Conservation (phyloP, 2,888 invertebrate species). For the Syritta pipiens region DNA sequence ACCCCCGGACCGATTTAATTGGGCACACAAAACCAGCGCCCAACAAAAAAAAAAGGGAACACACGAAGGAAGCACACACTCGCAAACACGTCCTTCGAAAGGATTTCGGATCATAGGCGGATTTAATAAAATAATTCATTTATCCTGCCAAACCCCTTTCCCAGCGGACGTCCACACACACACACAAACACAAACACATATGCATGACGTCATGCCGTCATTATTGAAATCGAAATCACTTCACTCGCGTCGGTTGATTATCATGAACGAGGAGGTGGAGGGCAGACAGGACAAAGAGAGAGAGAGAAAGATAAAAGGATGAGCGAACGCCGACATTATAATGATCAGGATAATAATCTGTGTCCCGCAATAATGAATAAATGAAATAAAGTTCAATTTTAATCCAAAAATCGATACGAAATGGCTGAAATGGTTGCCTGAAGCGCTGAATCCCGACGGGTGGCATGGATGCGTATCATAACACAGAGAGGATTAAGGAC, state of each 20-base stretch:
- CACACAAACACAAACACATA: neutral
- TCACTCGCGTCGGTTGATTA: constrained; percentile 20
- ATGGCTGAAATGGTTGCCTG: too few species aligned
- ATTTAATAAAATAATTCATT: constrained; percentile 64
- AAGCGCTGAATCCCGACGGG: constrained; percentile 42
- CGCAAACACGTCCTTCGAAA: neutral
- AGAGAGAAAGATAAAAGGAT: constrained; percentile 45
- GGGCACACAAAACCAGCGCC: constrained; percentile 12
- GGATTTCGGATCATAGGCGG: constrained; percentile 52
- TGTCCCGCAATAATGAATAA: constrained; percentile 69
- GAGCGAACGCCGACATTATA: constrained; percentile 59
- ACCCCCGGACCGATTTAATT: too few species aligned
- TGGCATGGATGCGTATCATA: constrained; percentile 20
- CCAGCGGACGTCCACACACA: neutral
- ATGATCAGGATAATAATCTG: constrained; percentile 70
- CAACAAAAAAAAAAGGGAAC: neutral
- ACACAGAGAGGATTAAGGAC: constrained; percentile 44
- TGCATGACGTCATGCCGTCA: constrained; percentile 33
- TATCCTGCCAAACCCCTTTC: constrained; percentile 27
- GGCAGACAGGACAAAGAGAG: neutral
- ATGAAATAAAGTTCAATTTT: constrained; percentile 72
- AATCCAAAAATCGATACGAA: constrained; percentile 74
- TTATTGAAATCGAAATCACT: constrained; percentile 31
- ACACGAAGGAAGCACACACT: constrained; percentile 8
- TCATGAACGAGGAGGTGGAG: neutral